Base-by-base conservation (phyloP, 2,888 invertebrate genomes). In the Clusia tigrina region DNA sequence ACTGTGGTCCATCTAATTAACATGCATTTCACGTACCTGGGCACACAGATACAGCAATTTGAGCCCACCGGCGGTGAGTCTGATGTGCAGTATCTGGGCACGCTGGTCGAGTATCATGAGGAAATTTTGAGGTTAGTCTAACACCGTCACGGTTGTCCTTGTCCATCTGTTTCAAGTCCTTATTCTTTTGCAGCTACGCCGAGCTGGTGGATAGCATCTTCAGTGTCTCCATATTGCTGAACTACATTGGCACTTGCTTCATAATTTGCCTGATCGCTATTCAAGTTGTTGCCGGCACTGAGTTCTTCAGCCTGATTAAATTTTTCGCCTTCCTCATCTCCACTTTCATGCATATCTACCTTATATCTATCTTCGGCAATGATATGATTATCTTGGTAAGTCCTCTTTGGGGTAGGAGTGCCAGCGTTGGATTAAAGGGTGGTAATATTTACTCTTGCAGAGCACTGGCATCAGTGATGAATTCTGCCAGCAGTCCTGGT, bases 11-110 rank as follows among this genome's bases (percentile, higher is more conserved):
- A 72, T 17, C 46, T 69, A 6, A 55, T 69, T 6, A 73, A 72
- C 54, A 74, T 74, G 72, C 68, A 74, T 52, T 73, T 74, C 20
- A 60, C 61, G 6, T 70, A 63, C 64, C 62, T 74, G 18, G 46
- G 51, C 0, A 67, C 58, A 23, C 51, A 25, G 26, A 73, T 74
- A 2, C 42, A 5, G 12, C 61, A 67, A 6, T 69, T 71, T 51
- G 54, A 57, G 12, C 73, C 71, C 1, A 66, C 22, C 0, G 72
- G 73, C 1, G 66, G 65, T 0, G 63, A 64, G 17, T 53, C 52
- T 1, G 72, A 74, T 58, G n/a, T 69, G 0, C 48, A 59, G 17
- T 52, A 59, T 2, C 56, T 74, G 3, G 60, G 54, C 1, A 10
- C 20, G 2, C 61, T 72, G 15, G 46, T 74, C 5, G 17, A 5